Base-by-base conservation (phyloP, 2,797 vertebrate genomes). In the Heteromormyrus szaboi region DNA sequence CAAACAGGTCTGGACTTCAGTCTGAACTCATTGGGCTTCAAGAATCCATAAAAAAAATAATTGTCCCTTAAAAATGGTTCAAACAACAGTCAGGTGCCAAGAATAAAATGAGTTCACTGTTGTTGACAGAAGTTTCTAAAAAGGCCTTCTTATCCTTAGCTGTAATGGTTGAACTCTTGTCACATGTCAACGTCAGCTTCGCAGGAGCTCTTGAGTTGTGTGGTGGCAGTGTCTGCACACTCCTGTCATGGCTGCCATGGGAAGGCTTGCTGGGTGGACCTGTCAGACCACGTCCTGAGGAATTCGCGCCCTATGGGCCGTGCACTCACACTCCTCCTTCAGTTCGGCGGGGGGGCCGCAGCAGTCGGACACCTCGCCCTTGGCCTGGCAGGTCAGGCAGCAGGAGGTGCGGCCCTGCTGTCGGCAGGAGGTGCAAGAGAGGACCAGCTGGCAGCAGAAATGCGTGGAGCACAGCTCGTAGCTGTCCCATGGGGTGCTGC, bases 261-360 rank as follows among this genome's bases (percentile, higher is more conserved):
- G 2, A 48, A 25, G 81, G 46, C 22, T 22, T 4, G 14, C 50
- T 1, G 33, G 50, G 51, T n/a, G 22, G 51, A 17, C 29, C 33
- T 22, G 8, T 88, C 56, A 86, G 51, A 44, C 76, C 0, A 46
- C 89, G 89, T 99, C 97, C 90, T 93, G 94, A 0, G 98, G 98
- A 83, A 99, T 96, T 90, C 95, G 96, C 62, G 94, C 96, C 84
- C 98, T 95, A 12, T 91, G 93, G 3, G 94, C 93, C 0, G 98
- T 99, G 91, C 99, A 99, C 86, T 98, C 97, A 65, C 99, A 99
- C 92, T 98, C 97, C 92, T 99, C 98, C 92, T 96, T 98, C 84
- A 94, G 93, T 51, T 86, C 81, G 84, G 88, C 33, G 19, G 89
- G 89, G 37, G 83, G 29, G 79, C 91, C 90, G 54, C 89, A 68